Evolutionary conservation across 2,113 vertebrate genomes (phyloP).

Genomic region (Cichladusa arquata): DNA sequence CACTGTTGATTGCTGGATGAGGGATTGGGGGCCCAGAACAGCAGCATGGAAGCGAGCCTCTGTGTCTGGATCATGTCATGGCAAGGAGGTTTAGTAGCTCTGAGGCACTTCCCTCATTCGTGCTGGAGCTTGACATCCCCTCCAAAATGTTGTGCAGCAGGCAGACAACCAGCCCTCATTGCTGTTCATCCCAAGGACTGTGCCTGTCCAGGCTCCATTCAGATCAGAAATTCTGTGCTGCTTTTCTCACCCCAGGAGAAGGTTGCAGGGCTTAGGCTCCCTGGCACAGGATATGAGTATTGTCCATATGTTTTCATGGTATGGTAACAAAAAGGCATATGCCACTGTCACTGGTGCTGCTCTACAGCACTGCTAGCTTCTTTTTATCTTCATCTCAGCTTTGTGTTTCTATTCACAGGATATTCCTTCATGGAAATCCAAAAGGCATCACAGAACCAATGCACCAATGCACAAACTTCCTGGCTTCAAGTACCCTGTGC

Average conservation of each 20-base stretch:
- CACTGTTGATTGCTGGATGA: background rate
- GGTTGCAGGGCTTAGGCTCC: background rate
- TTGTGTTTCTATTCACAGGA: background rate
- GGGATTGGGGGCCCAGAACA: background rate
- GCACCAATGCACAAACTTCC: background rate
- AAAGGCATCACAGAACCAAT: background rate
- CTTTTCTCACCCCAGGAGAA: background rate
- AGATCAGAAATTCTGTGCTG: background rate
- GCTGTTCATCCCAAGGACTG: background rate
- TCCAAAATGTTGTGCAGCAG: background rate
- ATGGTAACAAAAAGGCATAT: background rate
- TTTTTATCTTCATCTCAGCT: background rate
- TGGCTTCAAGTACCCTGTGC: background rate
- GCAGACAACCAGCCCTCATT: background rate
- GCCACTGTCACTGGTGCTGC: background rate
- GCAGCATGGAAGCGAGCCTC: fast-evolving
- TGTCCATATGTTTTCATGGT: background rate
- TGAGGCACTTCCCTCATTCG: fast-evolving
- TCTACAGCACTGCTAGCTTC: background rate
- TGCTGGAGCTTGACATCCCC: background rate
- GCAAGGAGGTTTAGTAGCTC: background rate
- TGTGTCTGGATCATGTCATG: background rate
- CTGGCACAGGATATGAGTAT: background rate
- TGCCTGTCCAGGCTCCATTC: background rate
- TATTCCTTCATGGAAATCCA: background rate